A percentile compares a stretch with the other conserved stretches of the same genome.
phyloP scores from a whole-genome alignment of 2,797 vertebrate genomes.

The Hozukius guyotensis region DNA sequence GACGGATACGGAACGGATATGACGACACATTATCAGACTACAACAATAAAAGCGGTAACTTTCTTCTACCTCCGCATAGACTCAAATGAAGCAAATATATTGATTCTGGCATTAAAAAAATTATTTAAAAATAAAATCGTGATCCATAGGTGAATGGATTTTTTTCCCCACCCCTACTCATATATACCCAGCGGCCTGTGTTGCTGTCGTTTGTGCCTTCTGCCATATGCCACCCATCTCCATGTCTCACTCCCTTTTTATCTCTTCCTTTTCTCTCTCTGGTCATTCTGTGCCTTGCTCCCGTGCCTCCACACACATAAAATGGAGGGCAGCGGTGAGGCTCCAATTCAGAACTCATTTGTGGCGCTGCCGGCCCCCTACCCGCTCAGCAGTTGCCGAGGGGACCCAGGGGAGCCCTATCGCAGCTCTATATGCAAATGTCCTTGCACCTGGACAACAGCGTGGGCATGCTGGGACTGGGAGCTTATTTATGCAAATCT shows the following conservation, averaged over 20 bases:
- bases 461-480: conserved; percentile 93
- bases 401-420: conserved; percentile 98
- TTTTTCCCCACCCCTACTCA: not conserved
- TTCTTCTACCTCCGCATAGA: too few relatives aligned
- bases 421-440: conserved; percentile 99
- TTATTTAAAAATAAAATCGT: rapidly evolving
- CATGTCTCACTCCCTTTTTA: conserved; percentile 47
- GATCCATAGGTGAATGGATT: too few relatives aligned
- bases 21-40: too few relatives aligned
- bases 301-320: conserved; percentile 73
- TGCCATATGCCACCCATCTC: conserved; percentile 60
- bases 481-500: conserved; percentile 99
- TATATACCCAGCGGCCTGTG: conserved; percentile 28
- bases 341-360: conserved; percentile 99
- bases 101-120: too few relatives aligned
- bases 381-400: conserved; percentile 95
- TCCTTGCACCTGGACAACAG: conserved; percentile 98
- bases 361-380: conserved; percentile 91
- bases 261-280: conserved; percentile 63
- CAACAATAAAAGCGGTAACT: too few relatives aligned
- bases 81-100: too few relatives aligned
- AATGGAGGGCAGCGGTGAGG: conserved; percentile 87
- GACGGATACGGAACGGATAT: too few relatives aligned
- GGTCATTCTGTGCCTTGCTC: conserved; percentile 76
- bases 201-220: conserved; percentile 45